Percentiles rank a stretch among this genome's conserved stretches.
Conservation (phyloP, 2,797 vertebrate species). For the Trematomus bernacchii region DNA sequence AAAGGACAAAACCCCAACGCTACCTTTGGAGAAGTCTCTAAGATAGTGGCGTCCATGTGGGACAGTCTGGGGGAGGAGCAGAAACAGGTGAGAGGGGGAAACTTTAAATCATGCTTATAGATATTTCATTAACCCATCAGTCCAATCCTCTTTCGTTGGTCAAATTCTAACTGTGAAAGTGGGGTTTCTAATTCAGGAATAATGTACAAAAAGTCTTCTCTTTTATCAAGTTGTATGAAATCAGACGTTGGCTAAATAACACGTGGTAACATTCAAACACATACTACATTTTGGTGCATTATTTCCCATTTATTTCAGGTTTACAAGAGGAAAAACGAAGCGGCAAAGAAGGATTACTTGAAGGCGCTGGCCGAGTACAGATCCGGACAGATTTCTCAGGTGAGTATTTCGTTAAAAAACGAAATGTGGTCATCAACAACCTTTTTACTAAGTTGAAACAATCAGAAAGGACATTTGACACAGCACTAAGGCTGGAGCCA, state of each 20-base stretch:
- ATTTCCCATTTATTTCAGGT: constrained; percentile 79
- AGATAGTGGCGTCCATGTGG: constrained; percentile 97
- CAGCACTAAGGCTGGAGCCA: no score
- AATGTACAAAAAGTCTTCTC: background rate
- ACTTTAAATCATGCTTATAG: background rate
- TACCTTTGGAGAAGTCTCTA: constrained; percentile 93
- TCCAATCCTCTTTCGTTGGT: background rate
- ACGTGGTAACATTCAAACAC: background rate
- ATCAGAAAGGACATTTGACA: no score
- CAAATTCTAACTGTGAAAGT: background rate
- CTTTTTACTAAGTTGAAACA: no score
- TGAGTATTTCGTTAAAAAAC: constrained; percentile 43
- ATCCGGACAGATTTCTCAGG: constrained; percentile 87
- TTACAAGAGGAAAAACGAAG: constrained; percentile 95
- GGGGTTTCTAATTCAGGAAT: background rate
- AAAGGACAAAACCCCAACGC: constrained; percentile 95
- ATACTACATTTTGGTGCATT: accelerated
- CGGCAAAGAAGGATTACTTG: constrained; percentile 92
- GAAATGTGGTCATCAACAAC: no score
- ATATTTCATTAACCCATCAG: background rate
- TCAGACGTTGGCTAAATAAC: background rate
- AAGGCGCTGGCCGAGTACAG: constrained; percentile 91
- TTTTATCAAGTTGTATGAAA: no score
- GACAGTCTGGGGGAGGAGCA: constrained; percentile 95
- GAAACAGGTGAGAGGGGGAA: constrained; percentile 86